A percentile compares a stretch with the other conserved stretches of the same genome.
phyloP scores from a whole-genome alignment of 2,888 invertebrate genomes.

The Galeopsomyia nigrocyanea region DNA sequence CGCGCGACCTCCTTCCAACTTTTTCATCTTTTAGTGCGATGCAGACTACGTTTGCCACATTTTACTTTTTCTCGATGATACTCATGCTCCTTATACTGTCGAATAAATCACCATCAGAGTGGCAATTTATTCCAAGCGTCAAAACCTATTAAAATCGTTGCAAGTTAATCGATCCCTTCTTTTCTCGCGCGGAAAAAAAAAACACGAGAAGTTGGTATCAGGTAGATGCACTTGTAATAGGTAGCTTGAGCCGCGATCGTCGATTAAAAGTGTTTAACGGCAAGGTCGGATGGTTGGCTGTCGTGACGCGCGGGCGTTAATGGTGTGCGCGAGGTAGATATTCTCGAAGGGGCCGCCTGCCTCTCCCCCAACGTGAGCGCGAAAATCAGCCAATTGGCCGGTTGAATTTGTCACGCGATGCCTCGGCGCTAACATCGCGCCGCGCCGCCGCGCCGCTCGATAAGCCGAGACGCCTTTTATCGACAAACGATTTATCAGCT shows the following conservation, averaged over 20 bases:
- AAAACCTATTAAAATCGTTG: too few species aligned
- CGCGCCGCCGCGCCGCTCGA: slow-evolving; percentile 18
- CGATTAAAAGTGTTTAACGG: neutral
- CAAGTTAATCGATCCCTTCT: too few species aligned
- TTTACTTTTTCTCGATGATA: too few species aligned
- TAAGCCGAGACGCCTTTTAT: slow-evolving; percentile 21
- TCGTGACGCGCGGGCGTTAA: slow-evolving; percentile 55
- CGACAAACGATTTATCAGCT: slow-evolving; percentile 30
- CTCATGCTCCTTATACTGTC: too few species aligned
- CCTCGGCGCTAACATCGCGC: neutral
- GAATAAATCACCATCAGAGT: too few species aligned
- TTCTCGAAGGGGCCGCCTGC: slow-evolving; percentile 30
- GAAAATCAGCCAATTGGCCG: slow-evolving; percentile 48
- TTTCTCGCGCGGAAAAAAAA: too few species aligned
- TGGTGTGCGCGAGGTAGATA: slow-evolving; percentile 16
- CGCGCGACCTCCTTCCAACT: slow-evolving; percentile 28
- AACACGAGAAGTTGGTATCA: too few species aligned
- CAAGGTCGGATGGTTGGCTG: neutral
- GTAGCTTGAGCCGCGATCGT: neutral
- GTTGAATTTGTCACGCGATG: slow-evolving; percentile 51
- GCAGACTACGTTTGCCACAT: too few species aligned
- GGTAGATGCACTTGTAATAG: too few species aligned
- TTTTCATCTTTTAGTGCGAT: too few species aligned
- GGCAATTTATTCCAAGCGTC: too few species aligned
- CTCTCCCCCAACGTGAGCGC: too few species aligned